These are phyloP conservation scores for Microhierax caerulescens DNA, from an alignment of 2,797 vertebrate genomes.

Conservation along the genomic window DNA sequence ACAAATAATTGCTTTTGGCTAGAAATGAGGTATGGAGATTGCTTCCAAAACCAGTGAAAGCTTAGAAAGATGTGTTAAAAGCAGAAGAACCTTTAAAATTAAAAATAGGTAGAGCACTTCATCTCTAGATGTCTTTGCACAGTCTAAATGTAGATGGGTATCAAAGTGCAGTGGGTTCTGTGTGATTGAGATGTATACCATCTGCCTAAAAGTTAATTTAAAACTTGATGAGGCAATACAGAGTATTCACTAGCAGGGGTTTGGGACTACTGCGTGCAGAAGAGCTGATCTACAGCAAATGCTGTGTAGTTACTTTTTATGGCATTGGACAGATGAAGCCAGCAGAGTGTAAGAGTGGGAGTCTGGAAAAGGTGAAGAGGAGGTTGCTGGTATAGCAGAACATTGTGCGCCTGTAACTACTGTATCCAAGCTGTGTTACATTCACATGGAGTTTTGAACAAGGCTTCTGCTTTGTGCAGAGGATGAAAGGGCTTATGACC, in stretches of 20 bases:
- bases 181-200: neutral
- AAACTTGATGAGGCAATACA: neutral
- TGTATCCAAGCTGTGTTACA: neutral
- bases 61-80: neutral
- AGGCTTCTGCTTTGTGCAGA: neutral
- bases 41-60: neutral
- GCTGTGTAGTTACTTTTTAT: neutral
- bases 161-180: neutral
- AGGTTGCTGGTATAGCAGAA: neutral
- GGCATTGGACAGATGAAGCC: neutral
- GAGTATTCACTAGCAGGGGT: neutral
- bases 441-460: neutral
- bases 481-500: accelerated
- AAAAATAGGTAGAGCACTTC: neutral
- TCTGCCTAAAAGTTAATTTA: neutral
- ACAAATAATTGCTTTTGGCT: slow-evolving; percentile 21
- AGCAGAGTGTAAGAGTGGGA: neutral
- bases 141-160: neutral
- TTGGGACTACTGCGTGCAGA: neutral
- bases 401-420: neutral
- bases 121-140: neutral
- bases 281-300: neutral
- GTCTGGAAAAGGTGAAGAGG: neutral
- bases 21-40: neutral
- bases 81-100: neutral